phyloP scores from a whole-genome alignment of 2,113 vertebrate genomes.

The Anthoscopus minutus region DNA sequence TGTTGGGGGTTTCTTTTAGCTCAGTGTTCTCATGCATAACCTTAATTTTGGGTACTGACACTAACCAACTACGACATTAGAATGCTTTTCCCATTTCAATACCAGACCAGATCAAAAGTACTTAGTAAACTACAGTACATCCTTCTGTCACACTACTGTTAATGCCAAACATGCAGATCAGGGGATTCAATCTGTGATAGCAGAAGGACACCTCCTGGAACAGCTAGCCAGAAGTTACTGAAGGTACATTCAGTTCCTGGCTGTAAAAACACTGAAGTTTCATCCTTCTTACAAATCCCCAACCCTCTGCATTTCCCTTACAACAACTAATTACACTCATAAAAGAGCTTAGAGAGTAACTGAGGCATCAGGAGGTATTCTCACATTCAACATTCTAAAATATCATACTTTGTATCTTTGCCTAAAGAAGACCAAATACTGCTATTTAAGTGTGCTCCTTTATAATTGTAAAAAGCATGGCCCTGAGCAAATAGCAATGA shows the following conservation, averaged over 20 bases:
- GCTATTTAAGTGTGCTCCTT: neutral
- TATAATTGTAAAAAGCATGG: neutral
- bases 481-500: neutral
- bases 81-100: neutral
- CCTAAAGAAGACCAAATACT: neutral
- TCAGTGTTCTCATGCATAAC: neutral
- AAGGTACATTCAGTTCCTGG: neutral
- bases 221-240: neutral
- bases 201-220: slow-evolving; percentile 3
- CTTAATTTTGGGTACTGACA: neutral
- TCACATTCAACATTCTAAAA: neutral
- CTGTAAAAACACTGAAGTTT: neutral
- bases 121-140: neutral
- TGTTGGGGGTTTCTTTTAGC: neutral
- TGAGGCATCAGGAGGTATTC: neutral
- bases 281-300: neutral
- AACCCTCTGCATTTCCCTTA: neutral
- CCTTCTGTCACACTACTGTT: neutral
- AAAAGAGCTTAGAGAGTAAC: neutral
- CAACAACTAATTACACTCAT: neutral
- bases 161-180: neutral
- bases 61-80: neutral
- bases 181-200: neutral
- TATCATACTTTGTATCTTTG: neutral
- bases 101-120: neutral